A percentile compares a stretch with the other conserved stretches of the same genome.
phyloP scores from a whole-genome alignment of 2,888 invertebrate genomes.

The Limenitis camilla region DNA sequence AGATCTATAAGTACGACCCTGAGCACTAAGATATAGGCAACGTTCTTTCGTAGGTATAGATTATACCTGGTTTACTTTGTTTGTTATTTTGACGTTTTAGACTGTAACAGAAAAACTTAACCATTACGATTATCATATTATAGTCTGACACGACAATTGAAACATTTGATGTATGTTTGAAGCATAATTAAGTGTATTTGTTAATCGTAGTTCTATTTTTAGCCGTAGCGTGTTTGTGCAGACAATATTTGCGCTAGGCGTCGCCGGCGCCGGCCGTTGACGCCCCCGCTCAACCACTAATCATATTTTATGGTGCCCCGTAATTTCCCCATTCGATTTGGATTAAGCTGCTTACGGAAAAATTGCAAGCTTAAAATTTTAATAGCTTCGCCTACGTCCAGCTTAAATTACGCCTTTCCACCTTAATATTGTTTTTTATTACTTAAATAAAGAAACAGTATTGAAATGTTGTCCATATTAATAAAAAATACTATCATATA shows the following conservation, averaged over 20 bases:
- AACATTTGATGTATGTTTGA: slow-evolving; percentile 30
- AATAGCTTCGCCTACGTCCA: slow-evolving; percentile 24
- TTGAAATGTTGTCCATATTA: no score
- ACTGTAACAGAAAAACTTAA: no score
- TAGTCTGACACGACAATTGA: slow-evolving; percentile 22
- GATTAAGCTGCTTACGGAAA: slow-evolving; percentile 49
- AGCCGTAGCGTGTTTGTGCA: slow-evolving; percentile 45
- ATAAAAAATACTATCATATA: background rate
- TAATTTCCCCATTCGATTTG: slow-evolving; percentile 49
- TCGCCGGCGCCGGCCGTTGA: slow-evolving; percentile 38
- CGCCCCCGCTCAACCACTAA: slow-evolving; percentile 56
- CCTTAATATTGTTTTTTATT: slow-evolving; percentile 15
- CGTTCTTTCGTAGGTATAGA: no score
- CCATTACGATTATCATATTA: no score
- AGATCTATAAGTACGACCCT: no score
- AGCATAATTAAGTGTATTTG: slow-evolving; percentile 49
- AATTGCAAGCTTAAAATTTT: slow-evolving; percentile 27
- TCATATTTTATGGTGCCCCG: slow-evolving; percentile 66
- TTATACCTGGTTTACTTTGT: no score
- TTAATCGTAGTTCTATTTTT: slow-evolving; percentile 36
- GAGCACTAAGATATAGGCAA: no score
- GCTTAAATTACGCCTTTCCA: slow-evolving; percentile 16
- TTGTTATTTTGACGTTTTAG: no score
- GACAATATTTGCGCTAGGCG: slow-evolving; percentile 50
- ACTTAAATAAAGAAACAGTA: background rate